Conservation (phyloP, 2,113 vertebrate genomes). For the Trematocara macrostoma region DNA sequence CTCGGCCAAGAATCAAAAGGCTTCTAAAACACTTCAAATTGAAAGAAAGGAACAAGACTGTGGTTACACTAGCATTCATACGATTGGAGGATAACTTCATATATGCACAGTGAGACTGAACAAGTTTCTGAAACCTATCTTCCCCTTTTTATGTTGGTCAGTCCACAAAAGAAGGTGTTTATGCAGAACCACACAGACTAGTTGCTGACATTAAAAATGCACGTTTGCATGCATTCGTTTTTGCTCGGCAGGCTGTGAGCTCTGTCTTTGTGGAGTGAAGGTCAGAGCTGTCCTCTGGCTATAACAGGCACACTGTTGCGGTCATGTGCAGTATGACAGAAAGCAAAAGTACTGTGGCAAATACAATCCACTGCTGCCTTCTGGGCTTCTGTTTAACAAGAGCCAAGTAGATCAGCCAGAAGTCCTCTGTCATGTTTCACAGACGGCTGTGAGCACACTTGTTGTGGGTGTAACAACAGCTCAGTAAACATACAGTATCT, state of each 20-base stretch:
- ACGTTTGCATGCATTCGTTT: not conserved
- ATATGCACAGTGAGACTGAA: not conserved
- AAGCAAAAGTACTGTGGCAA: constrained; percentile 23
- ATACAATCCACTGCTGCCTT: constrained; percentile 28
- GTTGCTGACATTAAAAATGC: not conserved
- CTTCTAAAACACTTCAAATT: not conserved
- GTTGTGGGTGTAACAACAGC: constrained; percentile 36
- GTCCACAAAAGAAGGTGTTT: not conserved
- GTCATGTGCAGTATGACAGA: constrained; percentile 49
- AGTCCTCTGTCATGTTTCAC: constrained; percentile 35
- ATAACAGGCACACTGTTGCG: constrained; percentile 29
- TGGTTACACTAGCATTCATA: not conserved
- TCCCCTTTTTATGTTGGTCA: not conserved
- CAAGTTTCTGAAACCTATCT: not conserved
- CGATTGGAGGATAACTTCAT: not conserved
- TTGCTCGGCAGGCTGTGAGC: constrained; percentile 12
- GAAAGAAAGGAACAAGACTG: not conserved
- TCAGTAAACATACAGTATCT: not conserved
- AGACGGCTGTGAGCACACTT: constrained; percentile 34
- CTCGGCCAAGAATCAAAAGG: not conserved
- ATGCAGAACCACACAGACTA: not conserved
- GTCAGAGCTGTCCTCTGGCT: constrained; percentile 64
- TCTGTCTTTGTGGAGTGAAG: constrained; percentile 52
- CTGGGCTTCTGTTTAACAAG: constrained; percentile 10
- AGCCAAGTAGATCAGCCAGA: constrained; percentile 54